Conservation (phyloP, 2,113 vertebrate species). For the Poicephalus gulielmi region DNA sequence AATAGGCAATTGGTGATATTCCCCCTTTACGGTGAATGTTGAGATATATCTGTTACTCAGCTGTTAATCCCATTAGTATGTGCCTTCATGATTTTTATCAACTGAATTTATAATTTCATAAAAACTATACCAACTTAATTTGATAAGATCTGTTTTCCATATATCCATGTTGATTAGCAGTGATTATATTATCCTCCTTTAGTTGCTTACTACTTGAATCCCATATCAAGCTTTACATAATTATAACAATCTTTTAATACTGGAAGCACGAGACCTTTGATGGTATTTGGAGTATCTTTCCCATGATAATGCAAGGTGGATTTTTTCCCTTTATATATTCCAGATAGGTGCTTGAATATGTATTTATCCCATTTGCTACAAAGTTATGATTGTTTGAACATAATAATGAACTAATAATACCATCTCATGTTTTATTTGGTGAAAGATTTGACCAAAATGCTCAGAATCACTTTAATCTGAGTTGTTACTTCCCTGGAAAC, state of each 20-base stretch:
- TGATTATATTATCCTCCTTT: slow-evolving; percentile 19
- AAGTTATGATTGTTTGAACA: neutral
- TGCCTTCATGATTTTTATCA: neutral
- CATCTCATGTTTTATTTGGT: neutral
- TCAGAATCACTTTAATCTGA: neutral
- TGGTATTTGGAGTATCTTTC: neutral
- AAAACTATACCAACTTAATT: neutral
- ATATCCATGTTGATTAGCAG: slow-evolving; percentile 14
- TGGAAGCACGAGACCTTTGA: neutral
- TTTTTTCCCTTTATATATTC: neutral
- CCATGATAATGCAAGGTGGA: neutral
- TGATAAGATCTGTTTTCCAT: slow-evolving; percentile 1
- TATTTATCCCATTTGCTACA: neutral
- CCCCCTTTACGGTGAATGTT: neutral
- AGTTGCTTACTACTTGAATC: slow-evolving; percentile 9
- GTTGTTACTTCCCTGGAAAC: neutral
- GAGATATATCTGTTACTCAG: neutral
- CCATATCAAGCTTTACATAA: neutral
- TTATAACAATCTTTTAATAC: neutral
- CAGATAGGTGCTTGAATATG: neutral
- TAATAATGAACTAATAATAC: neutral
- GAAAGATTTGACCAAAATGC: neutral
- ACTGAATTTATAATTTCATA: slow-evolving; percentile 6
- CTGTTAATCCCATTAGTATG: neutral
- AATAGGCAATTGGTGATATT: neutral